Evolutionary conservation across 2,888 invertebrate species (phyloP), one percentile per base, ranked within the genome.

Genomic region (Pedicia rivosa): DNA sequence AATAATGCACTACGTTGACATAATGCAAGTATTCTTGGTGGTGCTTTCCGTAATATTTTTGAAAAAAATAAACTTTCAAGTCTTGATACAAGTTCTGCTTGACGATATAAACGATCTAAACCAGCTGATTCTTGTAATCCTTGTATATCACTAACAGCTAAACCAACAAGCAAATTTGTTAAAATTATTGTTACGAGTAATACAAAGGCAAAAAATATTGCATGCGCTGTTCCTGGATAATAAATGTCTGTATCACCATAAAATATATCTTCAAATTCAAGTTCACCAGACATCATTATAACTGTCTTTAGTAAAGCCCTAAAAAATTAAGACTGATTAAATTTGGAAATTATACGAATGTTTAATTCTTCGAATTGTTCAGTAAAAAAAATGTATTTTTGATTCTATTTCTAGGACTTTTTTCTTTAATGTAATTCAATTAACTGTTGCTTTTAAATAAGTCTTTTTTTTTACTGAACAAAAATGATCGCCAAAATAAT

Each of bases 281-380:
- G 54, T 55, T 87, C 86, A 0, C 86, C 86, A 0, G 83, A 79
- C 84, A 87, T 83, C 86, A 87, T 86, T 48, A 84, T 78, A 10
- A 86, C 71, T 0, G 82, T 80, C 59, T 86, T 84, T 2, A 86
- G 60, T 1, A 84, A 51, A 0, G 56, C 53, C 50, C 55, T 53
- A 26, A 15, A 35, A 26, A 5, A 33, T 8, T 4, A n/a, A n/a
- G n/a, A n/a, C 8, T 12, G n/a, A n/a, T 12, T 27, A 12, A 5
- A 27, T 7, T 27, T n/a, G 13, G 4, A 12, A 14, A 30, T 30
- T 30, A 19, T 16, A 24, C 3, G n/a, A n/a, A n/a, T n/a, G n/a
- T n/a, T n/a, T n/a, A n/a, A n/a, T n/a, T n/a, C n/a, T n/a, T n/a
- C n/a, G n/a, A n/a, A n/a, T n/a, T n/a, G n/a, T n/a, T n/a, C n/a